phyloP scores from a whole-genome alignment of 2,113 vertebrate genomes.

The Jacana jacana region DNA sequence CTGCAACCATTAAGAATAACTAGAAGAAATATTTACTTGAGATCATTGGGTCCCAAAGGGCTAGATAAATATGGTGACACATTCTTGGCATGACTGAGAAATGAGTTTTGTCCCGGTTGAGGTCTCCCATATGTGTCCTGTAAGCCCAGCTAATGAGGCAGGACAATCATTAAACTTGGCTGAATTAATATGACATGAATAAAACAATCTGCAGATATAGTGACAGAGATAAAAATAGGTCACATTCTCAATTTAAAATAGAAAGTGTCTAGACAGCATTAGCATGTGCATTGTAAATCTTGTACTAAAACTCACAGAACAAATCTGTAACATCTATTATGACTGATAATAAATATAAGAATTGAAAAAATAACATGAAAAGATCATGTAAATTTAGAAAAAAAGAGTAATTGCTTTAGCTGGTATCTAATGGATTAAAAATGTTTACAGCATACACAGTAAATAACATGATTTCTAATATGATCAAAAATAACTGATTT shows the following conservation, averaged over 20 bases:
- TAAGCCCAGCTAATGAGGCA: constrained; percentile 28
- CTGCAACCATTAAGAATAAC: background rate
- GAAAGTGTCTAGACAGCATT: constrained; percentile 4
- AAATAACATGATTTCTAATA: background rate
- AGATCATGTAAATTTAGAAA: background rate
- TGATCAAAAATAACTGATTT: background rate
- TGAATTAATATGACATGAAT: background rate
- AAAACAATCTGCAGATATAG: background rate
- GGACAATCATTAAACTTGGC: constrained; percentile 17
- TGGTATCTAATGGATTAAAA: background rate
- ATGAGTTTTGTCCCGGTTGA: background rate
- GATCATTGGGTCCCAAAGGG: background rate
- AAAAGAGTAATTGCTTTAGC: background rate
- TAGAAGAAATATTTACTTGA: background rate
- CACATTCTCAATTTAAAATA: constrained; percentile 20
- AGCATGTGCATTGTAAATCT: background rate
- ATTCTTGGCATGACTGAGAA: background rate
- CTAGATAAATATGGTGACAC: background rate
- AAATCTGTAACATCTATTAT: background rate
- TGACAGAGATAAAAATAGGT: constrained; percentile 35
- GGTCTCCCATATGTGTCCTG: background rate
- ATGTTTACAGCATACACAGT: background rate
- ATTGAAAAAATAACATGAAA: background rate
- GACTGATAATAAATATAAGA: background rate
- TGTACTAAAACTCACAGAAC: background rate